Base-by-base conservation (phyloP, 2,888 invertebrate genomes). In the Trichogramma evanescens region DNA sequence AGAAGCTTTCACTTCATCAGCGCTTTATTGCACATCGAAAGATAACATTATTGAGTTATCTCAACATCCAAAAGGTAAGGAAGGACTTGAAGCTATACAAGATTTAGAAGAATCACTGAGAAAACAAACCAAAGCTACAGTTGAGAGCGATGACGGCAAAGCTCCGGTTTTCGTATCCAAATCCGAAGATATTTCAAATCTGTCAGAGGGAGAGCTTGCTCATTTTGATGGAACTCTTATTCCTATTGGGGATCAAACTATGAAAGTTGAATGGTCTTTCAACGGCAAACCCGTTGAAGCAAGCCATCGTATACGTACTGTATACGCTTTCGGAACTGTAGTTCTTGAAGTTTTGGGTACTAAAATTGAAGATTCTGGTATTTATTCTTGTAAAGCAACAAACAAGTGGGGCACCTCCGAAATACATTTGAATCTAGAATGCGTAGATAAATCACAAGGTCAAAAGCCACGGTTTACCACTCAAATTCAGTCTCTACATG, bases 291-390 rank as follows among this genome's bases (percentile, higher is more conserved):
- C 89, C 2, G 82, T 93, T 63, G 90, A 91, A 75, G 93, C 93
- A 49, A 91, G 92, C 78, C 94, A 95, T 75, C 87, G 96, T 65
- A 89, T 89, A 63, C 84, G 93, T 73, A 96, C 96, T 8, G 93
- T 95, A 9, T 93, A 96, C 75, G 97, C 97, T 10, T 97, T 99
- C 76, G 98, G 98, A 58, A 95, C 95, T 88, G 95, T 96, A 38
- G 93, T 96, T 50, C 83, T 99, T 49, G 98, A 98, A 82, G 93
- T 99, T 68, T 83, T 94, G 26, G 97, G 96, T 64, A 93, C 94
- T 1, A 94, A 93, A 75, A 90, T 90, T 61, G 89, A 91, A 75
- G 98, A 99, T 78, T 89, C 92, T 40, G 97, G 96, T 49, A 86
- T 85, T 41, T 95, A 93, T 75, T 89, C 89, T 1, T 95, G 94